A percentile compares a stretch with the other conserved stretches of the same genome.
Conservation (phyloP, 2,797 vertebrate species). For the Ctenosaura bakeri region DNA sequence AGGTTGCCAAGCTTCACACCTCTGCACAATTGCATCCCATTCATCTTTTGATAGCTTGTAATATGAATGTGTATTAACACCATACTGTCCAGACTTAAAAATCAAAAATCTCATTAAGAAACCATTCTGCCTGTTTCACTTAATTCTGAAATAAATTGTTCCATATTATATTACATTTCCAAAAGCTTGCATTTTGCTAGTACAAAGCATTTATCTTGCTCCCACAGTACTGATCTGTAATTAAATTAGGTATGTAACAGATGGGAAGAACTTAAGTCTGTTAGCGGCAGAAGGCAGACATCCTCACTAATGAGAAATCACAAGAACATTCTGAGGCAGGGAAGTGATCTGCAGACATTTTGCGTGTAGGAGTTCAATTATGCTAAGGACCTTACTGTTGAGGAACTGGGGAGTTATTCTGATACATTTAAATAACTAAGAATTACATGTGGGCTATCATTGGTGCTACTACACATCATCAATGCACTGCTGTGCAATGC, state of each 20-base stretch:
- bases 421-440: background rate
- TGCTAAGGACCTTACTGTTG: constrained; percentile 46
- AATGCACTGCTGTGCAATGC: background rate
- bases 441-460: background rate
- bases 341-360: constrained; percentile 47
- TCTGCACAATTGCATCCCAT: background rate
- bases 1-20: background rate
- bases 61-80: background rate
- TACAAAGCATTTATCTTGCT: constrained; percentile 44
- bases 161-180: constrained; percentile 30
- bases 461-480: background rate
- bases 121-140: background rate
- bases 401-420: constrained; percentile 14
- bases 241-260: constrained; percentile 71
- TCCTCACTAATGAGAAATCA: constrained; percentile 67
- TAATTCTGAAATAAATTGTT: constrained; percentile 23
- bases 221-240: constrained; percentile 54
- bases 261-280: constrained; percentile 72
- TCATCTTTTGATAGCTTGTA: too few relatives aligned
- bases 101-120: background rate
- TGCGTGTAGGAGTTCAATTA: constrained; percentile 52
- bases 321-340: constrained; percentile 53
- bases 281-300: constrained; percentile 72
- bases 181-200: background rate
- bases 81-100: background rate